Evolutionary conservation across 35 echinoderm and acorn worm genomes (phyloP).

Genomic region (Apostichopus japonicus): DNA sequence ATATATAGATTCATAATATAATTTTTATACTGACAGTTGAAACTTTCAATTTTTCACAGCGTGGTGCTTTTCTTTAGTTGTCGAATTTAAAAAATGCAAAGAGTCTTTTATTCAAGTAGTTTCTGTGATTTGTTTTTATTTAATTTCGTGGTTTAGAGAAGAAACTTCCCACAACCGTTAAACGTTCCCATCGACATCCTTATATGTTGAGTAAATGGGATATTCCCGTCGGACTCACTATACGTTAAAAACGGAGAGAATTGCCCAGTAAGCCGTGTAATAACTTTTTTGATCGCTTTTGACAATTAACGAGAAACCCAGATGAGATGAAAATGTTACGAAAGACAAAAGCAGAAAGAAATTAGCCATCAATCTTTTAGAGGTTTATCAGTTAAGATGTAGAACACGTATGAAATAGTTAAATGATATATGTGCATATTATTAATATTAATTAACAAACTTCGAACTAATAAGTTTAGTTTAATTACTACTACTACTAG

Average conservation of each 20-base stretch:
- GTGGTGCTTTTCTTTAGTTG: no score
- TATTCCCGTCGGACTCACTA: neutral
- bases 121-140: no score
- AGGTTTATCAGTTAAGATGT: neutral
- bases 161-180: no score
- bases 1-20: no score
- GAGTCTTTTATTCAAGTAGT: no score
- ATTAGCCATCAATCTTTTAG: neutral
- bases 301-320: neutral
- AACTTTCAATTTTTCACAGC: no score
- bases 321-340: neutral
- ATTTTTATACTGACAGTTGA: no score
- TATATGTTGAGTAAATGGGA: neutral
- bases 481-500: no score
- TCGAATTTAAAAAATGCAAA: no score
- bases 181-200: neutral
- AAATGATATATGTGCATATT: neutral
- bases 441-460: no score
- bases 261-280: constrained; percentile 31
- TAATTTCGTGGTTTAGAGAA: no score
- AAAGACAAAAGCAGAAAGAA: neutral
- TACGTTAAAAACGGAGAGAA: neutral
- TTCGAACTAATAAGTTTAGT: no score
- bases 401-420: neutral
- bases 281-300: constrained; percentile 3